Evolutionary conservation across 2,113 vertebrate species (phyloP).

Genomic region (Hemiscyllium ocellatum): DNA sequence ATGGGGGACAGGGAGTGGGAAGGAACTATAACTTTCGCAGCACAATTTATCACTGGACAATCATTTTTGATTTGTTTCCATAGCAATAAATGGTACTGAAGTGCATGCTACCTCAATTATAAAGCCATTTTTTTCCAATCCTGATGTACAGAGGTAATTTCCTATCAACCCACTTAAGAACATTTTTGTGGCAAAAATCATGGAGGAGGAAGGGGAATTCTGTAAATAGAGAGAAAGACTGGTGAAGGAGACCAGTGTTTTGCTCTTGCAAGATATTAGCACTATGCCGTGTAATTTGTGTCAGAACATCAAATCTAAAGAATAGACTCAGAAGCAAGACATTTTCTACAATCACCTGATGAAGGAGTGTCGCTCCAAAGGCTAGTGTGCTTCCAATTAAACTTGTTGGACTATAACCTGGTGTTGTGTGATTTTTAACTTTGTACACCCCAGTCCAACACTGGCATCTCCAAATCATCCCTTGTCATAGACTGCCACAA

Average conservation of each 20-base stretch:
- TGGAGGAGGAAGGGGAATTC: not conserved
- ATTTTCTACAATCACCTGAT: too few relatives aligned
- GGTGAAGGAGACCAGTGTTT: not conserved
- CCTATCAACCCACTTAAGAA: slow-evolving; percentile 9
- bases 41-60: not conserved
- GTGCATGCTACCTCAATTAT: slow-evolving; percentile 7
- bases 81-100: not conserved
- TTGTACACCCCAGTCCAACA: too few relatives aligned
- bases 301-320: not conserved
- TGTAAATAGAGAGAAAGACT: not conserved
- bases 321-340: not conserved
- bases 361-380: too few relatives aligned
- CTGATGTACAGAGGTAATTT: not conserved
- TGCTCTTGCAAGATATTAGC: not conserved
- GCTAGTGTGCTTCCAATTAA: too few relatives aligned
- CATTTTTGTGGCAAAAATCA: not conserved
- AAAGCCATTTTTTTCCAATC: not conserved
- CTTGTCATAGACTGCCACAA: not conserved
- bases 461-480: too few relatives aligned
- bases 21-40: not conserved
- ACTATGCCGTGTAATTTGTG: not conserved
- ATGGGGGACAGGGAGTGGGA: not conserved
- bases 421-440: too few relatives aligned
- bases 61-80: slow-evolving; percentile 14
- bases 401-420: too few relatives aligned